Base-by-base conservation (phyloP, 2,113 vertebrate species). In the Coptodon rendalli region DNA sequence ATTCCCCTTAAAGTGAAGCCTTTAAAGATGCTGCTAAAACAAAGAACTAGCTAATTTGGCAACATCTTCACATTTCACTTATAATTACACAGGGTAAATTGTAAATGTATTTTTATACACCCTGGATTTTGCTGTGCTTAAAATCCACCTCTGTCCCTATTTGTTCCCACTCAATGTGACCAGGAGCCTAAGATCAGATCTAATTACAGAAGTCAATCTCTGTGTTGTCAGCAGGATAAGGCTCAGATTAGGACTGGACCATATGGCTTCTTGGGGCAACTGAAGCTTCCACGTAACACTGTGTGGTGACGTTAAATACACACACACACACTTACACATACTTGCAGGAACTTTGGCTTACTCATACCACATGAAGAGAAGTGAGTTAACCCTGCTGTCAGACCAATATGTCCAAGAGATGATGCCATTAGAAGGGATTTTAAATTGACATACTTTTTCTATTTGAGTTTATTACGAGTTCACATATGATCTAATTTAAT, bases 191-290 rank as follows among this genome's bases (percentile, higher is more conserved):
- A 90, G 86, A 93, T 94, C 90, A 93, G 91, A 94, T 96, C 93
- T 94, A 94, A 96, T 96, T 92, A 95, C 93, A 95, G 91, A 91
- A 94, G 93, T 92, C 91, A 92, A 89, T 90, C 93, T 89, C 84
- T 66, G 94, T 89, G 91, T 86, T 88, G 93, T 94, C 94, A 96
- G 95, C 93, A 91, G 94, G 94, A 94, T 71, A 71, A 63, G 87
- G 89, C 86, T 91, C 82, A 93, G 93, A 96, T 96, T 94, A 95
- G 91, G 89, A 85, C 80, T 8, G 22, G 50, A 86, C 94, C 95
- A 96, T 95, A 95, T 96, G 95, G 95, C 90, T 80, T 82, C 90
- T 87, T 92, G 91, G 93, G 89, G 89, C 86, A 87, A 94, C 90
- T 81, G 85, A 89, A 89, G 92, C 88, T 91, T 91, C 84, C 43